Evolutionary conservation across 2,113 vertebrate genomes (phyloP), one percentile per base, ranked within the genome.

Genomic region (Engraulis encrasicolus): DNA sequence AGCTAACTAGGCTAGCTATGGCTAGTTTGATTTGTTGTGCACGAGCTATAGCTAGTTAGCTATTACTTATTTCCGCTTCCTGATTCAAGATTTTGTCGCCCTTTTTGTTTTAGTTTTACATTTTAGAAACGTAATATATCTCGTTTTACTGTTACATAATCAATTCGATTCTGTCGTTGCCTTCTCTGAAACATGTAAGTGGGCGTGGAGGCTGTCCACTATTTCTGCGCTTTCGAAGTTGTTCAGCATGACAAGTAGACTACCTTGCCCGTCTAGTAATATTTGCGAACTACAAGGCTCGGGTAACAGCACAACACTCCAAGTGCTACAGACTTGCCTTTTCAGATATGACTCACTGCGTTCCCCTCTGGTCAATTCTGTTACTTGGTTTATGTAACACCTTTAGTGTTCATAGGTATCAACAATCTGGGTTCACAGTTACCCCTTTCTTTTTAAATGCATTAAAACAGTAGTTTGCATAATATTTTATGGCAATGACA

Each of bases 201-300:
- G 87, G 88, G 88, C 88, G 88, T 84, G 86, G 79, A 74, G 85
- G 58, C 71, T 86, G 88, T 87, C 84, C 88, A 87, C 88, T 82
- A 78, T 89, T 86, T 84, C 86, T 84, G 78, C 88, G 71, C 85
- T 85, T 86, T 89, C 36, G 80, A 82, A 84, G 84, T 78, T 82
- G 84, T 79, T 89, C 85, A 86, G 86, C 88, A 89, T 87, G 78
- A 84, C 81, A 86, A 83, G 80, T 84, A n/a, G n/a, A n/a, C n/a
- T n/a, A 78, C 81, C 83, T 49, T 83, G 50, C 85, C 83, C 20
- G 27, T 77, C 27, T 84, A 48, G 66, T 74, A 74, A 74, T 74
- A 74, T 74, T 74, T 74, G 66, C 15, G 66, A 74, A 74, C 66
- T 36, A 74, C 66, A 74, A 74, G 66, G 27, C 66, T 74, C 66